Base-by-base conservation (phyloP, 2,797 vertebrate species). In the Epinephelus malabaricus region DNA sequence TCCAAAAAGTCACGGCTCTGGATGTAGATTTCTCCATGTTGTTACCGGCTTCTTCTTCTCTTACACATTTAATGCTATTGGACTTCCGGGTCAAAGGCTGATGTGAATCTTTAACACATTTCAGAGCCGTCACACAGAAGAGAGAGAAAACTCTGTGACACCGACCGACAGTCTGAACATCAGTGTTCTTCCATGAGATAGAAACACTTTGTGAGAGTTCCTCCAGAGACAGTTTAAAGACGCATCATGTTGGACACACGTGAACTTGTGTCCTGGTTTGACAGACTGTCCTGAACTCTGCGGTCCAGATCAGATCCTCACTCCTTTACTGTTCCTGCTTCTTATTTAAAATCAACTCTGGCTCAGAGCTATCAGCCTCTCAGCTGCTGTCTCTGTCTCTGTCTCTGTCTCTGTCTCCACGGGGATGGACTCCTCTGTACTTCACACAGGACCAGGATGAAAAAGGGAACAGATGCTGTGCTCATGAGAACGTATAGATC, bases 401-500 rank as follows among this genome's bases (percentile, higher is more conserved):
- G 27, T 30, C 38, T 71, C 17, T 17, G 30, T n/a, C 43, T 12
- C 40, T 34, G 34, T 34, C 46, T 21, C 18, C 21, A 8, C 17
- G 2, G 15, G 34, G 23, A 10, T 0, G 10, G 7, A 21, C 38
- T 54, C 10, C n/a, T 69, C 8, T 69, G 49, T 15, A 7, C 74
- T 55, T 69, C 58, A 54, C 55, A 60, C n/a, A 60, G 56, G 56
- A 25, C 15, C 56, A 25, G 34, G 12, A 62, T 13, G 59, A 25
- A 49, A 34, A 10, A 51, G 6, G 47, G 7, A 69, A n/a, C 58
- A 69, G 58, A 69, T 63, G 74, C 59, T 17, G 40, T 2, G 6
- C 9, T 1, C 21, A 6, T 3, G 34, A 61, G 25, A 27, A 61
- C 14, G 3, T 5, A 43, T 2, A 18, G 23, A 60, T 19, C 11